These are phyloP conservation scores for Drosophila nebulosa DNA, from an alignment of 1,140 invertebrate species.

Conservation along the genomic window DNA sequence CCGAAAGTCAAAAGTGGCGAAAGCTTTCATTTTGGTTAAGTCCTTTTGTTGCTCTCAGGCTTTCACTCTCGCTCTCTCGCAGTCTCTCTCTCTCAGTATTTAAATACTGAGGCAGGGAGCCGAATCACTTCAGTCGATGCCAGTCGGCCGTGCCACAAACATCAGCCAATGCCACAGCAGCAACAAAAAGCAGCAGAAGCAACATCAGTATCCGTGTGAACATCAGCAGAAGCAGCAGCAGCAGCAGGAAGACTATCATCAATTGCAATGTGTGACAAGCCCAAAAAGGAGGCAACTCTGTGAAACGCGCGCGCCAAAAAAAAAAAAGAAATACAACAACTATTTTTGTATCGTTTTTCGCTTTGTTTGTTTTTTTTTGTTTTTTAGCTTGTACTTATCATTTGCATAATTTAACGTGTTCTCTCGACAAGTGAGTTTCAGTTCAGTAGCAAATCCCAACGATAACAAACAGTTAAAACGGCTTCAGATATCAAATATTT, in stretches of 20 bases:
- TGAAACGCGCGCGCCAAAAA: conserved; percentile 31
- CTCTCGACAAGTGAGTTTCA: conserved; percentile 24
- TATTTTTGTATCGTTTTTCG: background rate
- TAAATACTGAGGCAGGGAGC: conserved; percentile 41
- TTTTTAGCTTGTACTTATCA: conserved; percentile 31
- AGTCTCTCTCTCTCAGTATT: conserved; percentile 28
- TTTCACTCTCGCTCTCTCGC: conserved; percentile 11
- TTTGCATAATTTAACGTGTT: conserved; percentile 41
- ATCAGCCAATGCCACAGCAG: conserved; percentile 9
- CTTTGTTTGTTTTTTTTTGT: conserved; percentile 13
- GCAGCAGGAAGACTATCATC: conserved; percentile 19
- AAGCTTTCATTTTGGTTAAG: conserved; percentile 42
- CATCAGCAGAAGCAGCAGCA: too few species aligned
- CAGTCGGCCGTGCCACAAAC: conserved; percentile 77
- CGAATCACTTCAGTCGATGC: conserved; percentile 71
- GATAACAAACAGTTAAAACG: conserved; percentile 15
- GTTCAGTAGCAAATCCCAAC: conserved; percentile 30
- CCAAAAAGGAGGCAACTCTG: conserved; percentile 5
- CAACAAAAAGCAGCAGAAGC: conserved; percentile 3
- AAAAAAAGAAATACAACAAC: background rate
- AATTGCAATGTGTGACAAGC: conserved; percentile 45
- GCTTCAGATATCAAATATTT: conserved; percentile 1
- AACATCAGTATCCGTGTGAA: conserved; percentile 12
- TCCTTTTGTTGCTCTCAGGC: conserved; percentile 15
- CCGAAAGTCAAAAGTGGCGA: background rate